These are phyloP conservation scores for Hucho hucho DNA, from an alignment of 2,113 vertebrate genomes.

Conservation along the genomic window DNA sequence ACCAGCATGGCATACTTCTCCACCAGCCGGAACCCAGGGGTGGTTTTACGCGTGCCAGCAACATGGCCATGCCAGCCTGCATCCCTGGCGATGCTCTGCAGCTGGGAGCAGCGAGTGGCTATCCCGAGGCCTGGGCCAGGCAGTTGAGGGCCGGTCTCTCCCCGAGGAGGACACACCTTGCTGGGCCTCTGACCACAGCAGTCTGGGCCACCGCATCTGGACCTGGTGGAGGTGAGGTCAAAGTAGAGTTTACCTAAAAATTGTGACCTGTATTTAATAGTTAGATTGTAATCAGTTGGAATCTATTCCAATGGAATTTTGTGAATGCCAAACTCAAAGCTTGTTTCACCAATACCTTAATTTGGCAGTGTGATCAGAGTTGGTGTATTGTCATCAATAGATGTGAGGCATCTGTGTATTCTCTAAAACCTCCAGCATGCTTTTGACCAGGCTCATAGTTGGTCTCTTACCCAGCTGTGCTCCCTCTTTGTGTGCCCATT, in stretches of 20 bases:
- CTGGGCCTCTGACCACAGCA: conserved; percentile 77
- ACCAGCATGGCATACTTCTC: conserved; percentile 85
- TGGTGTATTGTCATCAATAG: neutral
- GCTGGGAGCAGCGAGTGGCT: conserved; percentile 68
- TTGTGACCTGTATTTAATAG: neutral
- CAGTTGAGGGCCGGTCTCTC: conserved; percentile 82
- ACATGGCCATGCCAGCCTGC: conserved; percentile 75
- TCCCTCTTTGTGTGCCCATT: conserved; percentile 77
- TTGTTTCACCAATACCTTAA: neutral
- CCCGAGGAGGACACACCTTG: conserved; percentile 76
- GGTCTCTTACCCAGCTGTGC: conserved; percentile 46
- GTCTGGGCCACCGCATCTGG: conserved; percentile 66
- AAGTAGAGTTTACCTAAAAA: neutral
- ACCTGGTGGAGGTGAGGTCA: conserved; percentile 26
- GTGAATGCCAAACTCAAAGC: too few species aligned
- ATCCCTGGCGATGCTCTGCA: conserved; percentile 37
- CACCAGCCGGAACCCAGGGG: conserved; percentile 81
- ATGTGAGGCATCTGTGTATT: neutral
- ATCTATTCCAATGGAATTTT: neutral
- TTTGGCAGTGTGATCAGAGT: neutral
- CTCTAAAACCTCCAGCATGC: neutral
- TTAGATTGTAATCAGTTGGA: neutral
- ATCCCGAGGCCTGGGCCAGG: conserved; percentile 79
- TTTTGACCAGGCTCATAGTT: neutral
- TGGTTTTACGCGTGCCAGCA: conserved; percentile 85